Evolutionary conservation across 2,797 vertebrate species (phyloP).

Genomic region (Jordanella pulchra): DNA sequence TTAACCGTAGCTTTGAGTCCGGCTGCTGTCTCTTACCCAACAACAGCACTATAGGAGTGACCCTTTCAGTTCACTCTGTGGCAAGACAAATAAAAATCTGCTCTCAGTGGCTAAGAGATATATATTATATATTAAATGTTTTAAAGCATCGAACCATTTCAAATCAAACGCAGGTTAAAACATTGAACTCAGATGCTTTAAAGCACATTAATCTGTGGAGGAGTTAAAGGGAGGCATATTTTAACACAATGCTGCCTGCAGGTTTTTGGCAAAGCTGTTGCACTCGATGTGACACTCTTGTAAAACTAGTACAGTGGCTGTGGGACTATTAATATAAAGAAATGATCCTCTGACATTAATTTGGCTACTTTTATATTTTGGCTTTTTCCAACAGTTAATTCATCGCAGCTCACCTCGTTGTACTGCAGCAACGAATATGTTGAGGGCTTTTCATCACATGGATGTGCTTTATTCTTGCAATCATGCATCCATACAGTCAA

Average conservation of each 20-base stretch:
- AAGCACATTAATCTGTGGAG: constrained; percentile 21
- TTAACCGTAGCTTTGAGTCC: constrained; percentile 39
- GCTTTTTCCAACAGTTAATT: constrained; percentile 59
- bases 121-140: background rate
- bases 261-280: constrained; percentile 45
- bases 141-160: background rate
- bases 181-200: constrained; percentile 19
- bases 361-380: constrained; percentile 48
- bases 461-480: constrained; percentile 47
- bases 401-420: constrained; percentile 60
- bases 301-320: constrained; percentile 61
- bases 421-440: constrained; percentile 40
- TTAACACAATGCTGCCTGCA: constrained; percentile 48
- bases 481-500: constrained; percentile 19
- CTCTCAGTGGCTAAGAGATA: background rate
- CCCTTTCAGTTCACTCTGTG: constrained; percentile 8
- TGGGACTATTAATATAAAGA: constrained; percentile 59
- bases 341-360: constrained; percentile 50
- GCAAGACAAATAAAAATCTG: constrained; percentile 15
- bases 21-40: constrained; percentile 22
- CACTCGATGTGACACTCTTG: constrained; percentile 59
- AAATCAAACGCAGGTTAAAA: background rate
- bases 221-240: constrained; percentile 30
- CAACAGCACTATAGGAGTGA: constrained; percentile 29
- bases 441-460: constrained; percentile 46